Evolutionary conservation across 1,140 invertebrate species (phyloP).

Genomic region (Euura lappo): DNA sequence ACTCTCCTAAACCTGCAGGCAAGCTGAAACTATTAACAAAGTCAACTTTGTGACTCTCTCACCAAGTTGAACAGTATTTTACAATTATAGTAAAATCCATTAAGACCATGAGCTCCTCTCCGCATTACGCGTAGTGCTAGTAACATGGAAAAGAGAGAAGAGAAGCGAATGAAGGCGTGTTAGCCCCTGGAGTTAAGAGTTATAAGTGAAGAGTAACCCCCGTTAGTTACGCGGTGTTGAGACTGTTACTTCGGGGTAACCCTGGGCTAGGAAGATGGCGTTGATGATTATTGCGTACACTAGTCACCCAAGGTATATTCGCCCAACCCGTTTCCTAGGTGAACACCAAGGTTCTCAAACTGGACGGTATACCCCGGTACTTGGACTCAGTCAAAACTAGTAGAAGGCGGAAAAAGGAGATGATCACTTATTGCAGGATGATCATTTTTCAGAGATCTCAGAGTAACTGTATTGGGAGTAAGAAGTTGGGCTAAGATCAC

Average conservation of each 20-base stretch:
- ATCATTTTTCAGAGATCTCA: too few species aligned
- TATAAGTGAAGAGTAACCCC: conserved; percentile 7
- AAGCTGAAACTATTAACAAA: too few species aligned
- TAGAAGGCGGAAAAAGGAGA: too few species aligned
- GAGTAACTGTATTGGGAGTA: too few species aligned
- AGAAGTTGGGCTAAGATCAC: neutral
- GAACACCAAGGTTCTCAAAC: too few species aligned
- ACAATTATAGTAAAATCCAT: conserved; percentile 58
- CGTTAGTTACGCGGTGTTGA: neutral
- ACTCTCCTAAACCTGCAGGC: too few species aligned
- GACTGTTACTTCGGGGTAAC: neutral
- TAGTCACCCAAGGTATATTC: too few species aligned
- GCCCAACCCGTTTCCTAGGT: too few species aligned
- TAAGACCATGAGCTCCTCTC: conserved; percentile 35
- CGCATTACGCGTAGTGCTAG: neutral
- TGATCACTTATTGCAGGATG: too few species aligned
- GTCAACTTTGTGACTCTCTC: too few species aligned
- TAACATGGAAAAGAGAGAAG: neutral
- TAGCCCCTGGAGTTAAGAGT: neutral
- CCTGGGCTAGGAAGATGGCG: neutral
- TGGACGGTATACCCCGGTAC: too few species aligned
- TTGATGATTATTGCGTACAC: neutral
- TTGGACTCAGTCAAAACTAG: too few species aligned
- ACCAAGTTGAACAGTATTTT: conserved; percentile 38
- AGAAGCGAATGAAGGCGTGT: neutral